These are phyloP conservation scores for Chelonus insularis DNA, from an alignment of 1,140 invertebrate genomes.

Conservation along the genomic window DNA sequence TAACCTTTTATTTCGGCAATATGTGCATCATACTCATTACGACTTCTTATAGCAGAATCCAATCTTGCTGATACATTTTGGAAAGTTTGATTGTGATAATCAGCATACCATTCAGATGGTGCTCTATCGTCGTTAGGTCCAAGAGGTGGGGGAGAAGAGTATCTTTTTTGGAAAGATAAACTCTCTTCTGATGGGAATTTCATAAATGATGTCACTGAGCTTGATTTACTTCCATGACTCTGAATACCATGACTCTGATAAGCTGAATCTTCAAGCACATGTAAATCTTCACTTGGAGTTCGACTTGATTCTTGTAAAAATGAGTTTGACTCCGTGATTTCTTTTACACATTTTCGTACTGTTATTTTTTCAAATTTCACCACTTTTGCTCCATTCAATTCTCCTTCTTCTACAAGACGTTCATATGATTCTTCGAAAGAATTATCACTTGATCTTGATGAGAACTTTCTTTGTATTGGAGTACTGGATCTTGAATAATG, in stretches of 20 bases:
- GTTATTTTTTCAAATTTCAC: constrained; percentile 72
- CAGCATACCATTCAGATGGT: constrained; percentile 64
- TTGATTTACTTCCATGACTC: constrained; percentile 57
- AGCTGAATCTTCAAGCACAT: constrained; percentile 61
- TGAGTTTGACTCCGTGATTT: constrained; percentile 39
- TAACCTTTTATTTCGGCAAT: constrained; percentile 83
- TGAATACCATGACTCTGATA: constrained; percentile 62
- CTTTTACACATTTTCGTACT: constrained; percentile 62
- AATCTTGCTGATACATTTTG: constrained; percentile 63
- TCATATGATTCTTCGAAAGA: constrained; percentile 65
- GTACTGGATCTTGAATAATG: not conserved
- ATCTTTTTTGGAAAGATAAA: constrained; percentile 38
- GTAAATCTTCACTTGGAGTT: constrained; percentile 62
- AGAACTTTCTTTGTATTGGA: constrained; percentile 37
- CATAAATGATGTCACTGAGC: constrained; percentile 58
- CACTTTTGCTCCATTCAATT: constrained; percentile 64
- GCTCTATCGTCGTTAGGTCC: constrained; percentile 42
- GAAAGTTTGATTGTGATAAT: constrained; percentile 63
- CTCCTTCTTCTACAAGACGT: constrained; percentile 66
- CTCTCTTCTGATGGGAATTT: constrained; percentile 66
- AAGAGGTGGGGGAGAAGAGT: constrained; percentile 39
- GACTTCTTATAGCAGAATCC: constrained; percentile 70
- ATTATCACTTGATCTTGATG: constrained; percentile 44
- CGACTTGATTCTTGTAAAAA: constrained; percentile 45
- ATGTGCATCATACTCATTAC: constrained; percentile 83